Evolutionary conservation across 2,797 vertebrate species (phyloP).

Genomic region (Eulemur coronatus): DNA sequence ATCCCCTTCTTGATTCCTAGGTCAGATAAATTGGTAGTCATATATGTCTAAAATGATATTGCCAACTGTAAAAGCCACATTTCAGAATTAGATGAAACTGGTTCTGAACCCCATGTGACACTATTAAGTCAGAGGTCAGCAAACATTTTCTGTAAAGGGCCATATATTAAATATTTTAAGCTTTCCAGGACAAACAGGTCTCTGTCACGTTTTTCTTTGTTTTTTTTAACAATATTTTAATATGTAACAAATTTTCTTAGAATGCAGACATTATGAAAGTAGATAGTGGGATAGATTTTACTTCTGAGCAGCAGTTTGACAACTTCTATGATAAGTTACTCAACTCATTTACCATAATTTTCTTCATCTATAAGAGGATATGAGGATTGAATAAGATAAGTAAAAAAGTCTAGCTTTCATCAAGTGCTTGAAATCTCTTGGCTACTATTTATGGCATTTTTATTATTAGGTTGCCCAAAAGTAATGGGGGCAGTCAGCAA

Average conservation of each 20-base stretch:
- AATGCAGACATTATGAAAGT: not conserved
- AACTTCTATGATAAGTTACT: not conserved
- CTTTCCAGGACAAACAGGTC: not conserved
- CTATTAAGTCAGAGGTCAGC: not conserved
- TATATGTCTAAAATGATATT: not conserved
- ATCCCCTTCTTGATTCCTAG: not conserved
- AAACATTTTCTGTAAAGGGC: not conserved
- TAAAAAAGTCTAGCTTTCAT: not conserved
- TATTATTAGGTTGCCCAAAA: not conserved
- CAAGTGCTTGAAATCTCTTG: not conserved
- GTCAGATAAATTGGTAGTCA: not conserved
- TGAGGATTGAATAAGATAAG: not conserved
- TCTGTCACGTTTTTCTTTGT: not conserved
- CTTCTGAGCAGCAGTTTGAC: not conserved
- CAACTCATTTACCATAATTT: not conserved
- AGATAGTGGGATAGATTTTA: not conserved
- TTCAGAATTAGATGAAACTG: not conserved
- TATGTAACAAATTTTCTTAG: not conserved
- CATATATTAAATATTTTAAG: constrained; percentile 1
- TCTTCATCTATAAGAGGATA: not conserved
- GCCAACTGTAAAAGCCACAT: not conserved
- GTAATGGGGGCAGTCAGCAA: not conserved
- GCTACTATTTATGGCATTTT: not conserved
- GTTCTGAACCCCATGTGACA: not conserved
- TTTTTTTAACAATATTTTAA: not conserved